Evolutionary conservation across 2,888 invertebrate species (phyloP), one percentile per base, ranked within the genome.

Genomic region (Cepaea hortensis): DNA sequence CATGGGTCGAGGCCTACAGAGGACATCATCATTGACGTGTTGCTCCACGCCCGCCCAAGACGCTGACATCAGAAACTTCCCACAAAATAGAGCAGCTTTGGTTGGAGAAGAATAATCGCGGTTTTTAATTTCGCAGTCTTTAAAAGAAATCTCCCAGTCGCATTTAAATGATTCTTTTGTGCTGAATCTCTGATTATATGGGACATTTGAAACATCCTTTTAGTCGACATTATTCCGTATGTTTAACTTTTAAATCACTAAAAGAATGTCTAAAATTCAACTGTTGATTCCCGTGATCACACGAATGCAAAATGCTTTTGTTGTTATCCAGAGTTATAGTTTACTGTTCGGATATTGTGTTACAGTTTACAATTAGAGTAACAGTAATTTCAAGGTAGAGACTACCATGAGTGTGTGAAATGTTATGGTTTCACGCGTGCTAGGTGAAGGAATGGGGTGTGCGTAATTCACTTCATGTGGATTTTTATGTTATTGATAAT

Each of bases 111-210:
- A 61, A 79, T 79, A 35, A 55, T 35, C 50, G 3, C 18, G 61
- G n/a, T 61, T n/a, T 79, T 79, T 79, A 5, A 79, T 55, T 79
- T 79, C 61, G 4, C 35, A n/a, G 55, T 79, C 55, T 75, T 75
- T 75, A 46, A 79, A 61, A 61, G 50, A 23, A 62, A 62, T 79
- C 79, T 61, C 23, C 61, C 55, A 9, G 79, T 79, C 20, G 23
- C 61, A 61, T 79, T 79, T 61, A 79, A 79, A 61, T 79, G 20
- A 79, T 61, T 62, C 79, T 23, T 79, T 79, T 79, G 79, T 61
- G 13, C n/a, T 2, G 23, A 61, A 23, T 23, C 61, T 4, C n/a
- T 11, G 79, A 23, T n/a, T 61, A 61, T 61, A 61, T 62, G 61
- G 11, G 79, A 11, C 79, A 79, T 61, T 62, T 61, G 79, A 79